phyloP scores from a whole-genome alignment of 1,140 invertebrate species.

The Penaeus indicus region DNA sequence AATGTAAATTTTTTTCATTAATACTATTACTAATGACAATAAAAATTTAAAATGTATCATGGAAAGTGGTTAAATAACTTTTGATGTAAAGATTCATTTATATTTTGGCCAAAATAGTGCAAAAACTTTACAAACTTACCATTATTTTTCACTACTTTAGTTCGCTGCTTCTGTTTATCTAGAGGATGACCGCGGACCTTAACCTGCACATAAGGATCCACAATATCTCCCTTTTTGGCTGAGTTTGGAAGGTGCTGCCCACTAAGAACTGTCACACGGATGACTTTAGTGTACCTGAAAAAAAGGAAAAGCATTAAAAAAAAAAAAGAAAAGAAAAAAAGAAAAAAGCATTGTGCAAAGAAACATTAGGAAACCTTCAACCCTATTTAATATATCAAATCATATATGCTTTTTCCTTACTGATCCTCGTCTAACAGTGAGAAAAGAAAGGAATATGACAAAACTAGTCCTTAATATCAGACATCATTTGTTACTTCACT shows the following conservation, averaged over 20 bases:
- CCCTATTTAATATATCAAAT: too few species aligned
- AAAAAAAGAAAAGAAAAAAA: conserved; percentile 12
- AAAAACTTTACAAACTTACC: conserved; percentile 69
- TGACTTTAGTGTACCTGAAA: conserved; percentile 58
- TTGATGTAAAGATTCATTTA: conserved; percentile 56
- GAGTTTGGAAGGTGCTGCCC: conserved; percentile 78
- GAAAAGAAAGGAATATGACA: too few species aligned
- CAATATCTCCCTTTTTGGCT: conserved; percentile 72
- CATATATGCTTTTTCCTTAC: too few species aligned
- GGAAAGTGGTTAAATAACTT: neutral
- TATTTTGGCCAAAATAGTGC: neutral
- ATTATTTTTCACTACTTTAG: conserved; percentile 76
- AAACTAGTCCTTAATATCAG: too few species aligned
- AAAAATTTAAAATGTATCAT: neutral
- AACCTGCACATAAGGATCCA: conserved; percentile 73
- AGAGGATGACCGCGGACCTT: conserved; percentile 74
- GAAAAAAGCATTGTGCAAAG: conserved; percentile 5
- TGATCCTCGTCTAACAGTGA: too few species aligned
- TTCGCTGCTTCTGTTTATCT: conserved; percentile 73
- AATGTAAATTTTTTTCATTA: neutral
- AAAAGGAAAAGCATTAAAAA: neutral
- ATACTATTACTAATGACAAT: neutral
- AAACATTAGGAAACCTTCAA: conserved; percentile 17
- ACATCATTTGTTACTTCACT: too few species aligned
- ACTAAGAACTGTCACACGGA: conserved; percentile 74